Evolutionary conservation across 2,888 invertebrate genomes (phyloP), one percentile per base, ranked within the genome.

Genomic region (Salticus scenicus): DNA sequence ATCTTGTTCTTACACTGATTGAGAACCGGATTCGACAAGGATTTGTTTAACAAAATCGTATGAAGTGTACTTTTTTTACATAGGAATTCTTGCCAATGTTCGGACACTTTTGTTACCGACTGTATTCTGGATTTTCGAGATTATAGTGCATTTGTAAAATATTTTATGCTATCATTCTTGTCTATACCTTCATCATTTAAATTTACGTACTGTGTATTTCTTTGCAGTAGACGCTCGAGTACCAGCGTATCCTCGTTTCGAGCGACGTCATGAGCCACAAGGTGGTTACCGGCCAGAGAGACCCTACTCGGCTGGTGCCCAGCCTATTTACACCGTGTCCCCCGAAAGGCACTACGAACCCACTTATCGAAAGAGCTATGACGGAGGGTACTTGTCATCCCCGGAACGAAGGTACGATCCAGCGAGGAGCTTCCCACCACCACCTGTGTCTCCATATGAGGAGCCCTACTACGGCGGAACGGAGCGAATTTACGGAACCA

Each of bases 311-410:
- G 88, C 88, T 10, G 88, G 87, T 57, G 89, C 88, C 33, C 88
- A 88, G 33, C 76, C 85, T 33, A 47, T 80, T 33, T 87, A 85
- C 78, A 87, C 88, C 51, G 86, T 88, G 30, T 84, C 82, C 27
- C 87, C 88, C 8, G 88, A 88, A n/a, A 33, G 87, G 24, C 78
- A 81, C 63, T 88, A 88, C 51, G 88, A 87, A 64, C 87, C 86
- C 8, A 74, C 88, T 27, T 87, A 85, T 64, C 79, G 83, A 41
- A 84, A 88, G 42, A 75, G 69, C 51, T 66, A 80, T 27, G 79
- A 47, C 73, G 87, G 87, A 30, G 96, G 96, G 8, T 96, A 96
- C 91, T 95, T 96, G 94, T 96, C 96, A 78, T 96, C 96, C 1
- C 96, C 97, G 0, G 89, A 89, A 79, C 87, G 89, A 42, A 87